Evolutionary conservation across 1,140 invertebrate species (phyloP).

Genomic region (Aphaenogaster ashmeadi): DNA sequence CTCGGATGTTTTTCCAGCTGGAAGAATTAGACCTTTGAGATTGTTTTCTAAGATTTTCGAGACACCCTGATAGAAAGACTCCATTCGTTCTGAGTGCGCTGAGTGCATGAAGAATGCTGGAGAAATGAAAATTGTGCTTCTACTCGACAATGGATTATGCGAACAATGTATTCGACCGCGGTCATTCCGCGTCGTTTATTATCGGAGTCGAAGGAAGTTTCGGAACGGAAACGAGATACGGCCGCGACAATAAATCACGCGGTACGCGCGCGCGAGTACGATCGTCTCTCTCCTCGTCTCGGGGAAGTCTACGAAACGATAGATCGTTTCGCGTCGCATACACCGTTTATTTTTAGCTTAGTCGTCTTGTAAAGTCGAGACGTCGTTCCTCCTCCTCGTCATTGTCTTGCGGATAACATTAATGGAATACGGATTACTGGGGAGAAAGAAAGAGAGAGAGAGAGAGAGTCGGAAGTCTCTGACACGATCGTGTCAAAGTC

Average conservation of each 20-base stretch:
- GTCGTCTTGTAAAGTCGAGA: slow-evolving; percentile 23
- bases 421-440: slow-evolving; percentile 59
- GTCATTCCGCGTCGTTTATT: slow-evolving; percentile 35
- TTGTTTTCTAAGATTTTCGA: background rate
- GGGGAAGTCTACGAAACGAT: slow-evolving; percentile 47
- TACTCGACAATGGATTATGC: slow-evolving; percentile 11
- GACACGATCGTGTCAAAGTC: slow-evolving; percentile 46
- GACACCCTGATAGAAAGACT: background rate
- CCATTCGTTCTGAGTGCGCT: background rate
- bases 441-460: background rate
- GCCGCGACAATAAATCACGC: slow-evolving; percentile 51
- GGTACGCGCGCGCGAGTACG: slow-evolving; percentile 13
- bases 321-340: slow-evolving; percentile 51
- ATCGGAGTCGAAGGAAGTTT: slow-evolving; percentile 54
- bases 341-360: slow-evolving; percentile 60
- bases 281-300: slow-evolving; percentile 16
- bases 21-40: background rate
- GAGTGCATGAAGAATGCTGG: background rate
- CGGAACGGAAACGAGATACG: slow-evolving; percentile 56
- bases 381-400: slow-evolving; percentile 38
- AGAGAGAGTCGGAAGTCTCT: slow-evolving; percentile 38
- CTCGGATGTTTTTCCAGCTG: background rate
- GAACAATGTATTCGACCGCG: slow-evolving; percentile 9
- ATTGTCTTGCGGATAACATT: slow-evolving; percentile 46
- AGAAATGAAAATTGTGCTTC: background rate